Base-by-base conservation (phyloP, 92 coral and sea anemone genomes). In the Paramuricea clavata region DNA sequence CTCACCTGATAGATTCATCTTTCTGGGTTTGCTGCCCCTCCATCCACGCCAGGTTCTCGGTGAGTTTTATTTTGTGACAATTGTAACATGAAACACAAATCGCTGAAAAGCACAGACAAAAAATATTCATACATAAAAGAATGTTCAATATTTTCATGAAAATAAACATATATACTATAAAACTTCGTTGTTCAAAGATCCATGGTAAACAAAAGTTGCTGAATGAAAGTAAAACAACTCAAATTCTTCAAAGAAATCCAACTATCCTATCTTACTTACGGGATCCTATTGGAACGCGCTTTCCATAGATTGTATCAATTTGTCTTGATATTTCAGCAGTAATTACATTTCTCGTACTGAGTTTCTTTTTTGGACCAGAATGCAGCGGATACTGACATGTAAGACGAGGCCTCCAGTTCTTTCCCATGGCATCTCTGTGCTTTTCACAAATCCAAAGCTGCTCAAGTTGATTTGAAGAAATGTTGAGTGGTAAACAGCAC, bases 351-450 rank as follows among this genome's bases (percentile, higher is more conserved):
- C 91, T 81, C n/a, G 85, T 89, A 49, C 36, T 85, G 16, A 92
- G 76, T 79, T 92, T 50, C 68, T 86, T 89, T 72, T 60, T 85
- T 30, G 36, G 79, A 49, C 92, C 92, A 17, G 85, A 52, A 83
- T 89, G 94, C 61, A 85, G 79, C 23, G 90, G 90, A 34, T 85
- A 86, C 88, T 89, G 92, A 79, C 92, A 89, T 42, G 92, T 92
- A 28, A 12, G 56, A 50, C 79, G 90, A 7, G 88, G 92, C 7
- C 92, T 78, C 90, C 90, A 89, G 78, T 83, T 33, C 62, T 69
- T 91, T 25, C 83, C 92, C 89, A 91, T 49, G 62, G 33, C 19
- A 68, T 77, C 31, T 70, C 91, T 77, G 87, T 91, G 94, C 43
- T 76, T 88, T 47, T 83, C 86, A 79, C 94, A 91, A n/a, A 91